A percentile compares a stretch with the other conserved stretches of the same genome.
phyloP scores from a whole-genome alignment of 1,140 invertebrate species.

The Microvelia longipes region DNA sequence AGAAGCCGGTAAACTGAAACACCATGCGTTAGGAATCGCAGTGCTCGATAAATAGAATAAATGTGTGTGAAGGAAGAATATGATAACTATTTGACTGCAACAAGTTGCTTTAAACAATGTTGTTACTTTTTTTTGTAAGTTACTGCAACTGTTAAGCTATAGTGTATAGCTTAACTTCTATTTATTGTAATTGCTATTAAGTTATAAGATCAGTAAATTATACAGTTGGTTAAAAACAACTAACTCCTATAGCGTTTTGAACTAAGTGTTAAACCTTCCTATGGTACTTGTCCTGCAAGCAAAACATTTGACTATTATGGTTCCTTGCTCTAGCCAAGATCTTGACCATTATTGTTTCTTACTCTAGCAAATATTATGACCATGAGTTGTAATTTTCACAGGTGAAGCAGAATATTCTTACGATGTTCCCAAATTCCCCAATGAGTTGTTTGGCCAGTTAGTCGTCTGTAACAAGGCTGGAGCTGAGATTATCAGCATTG shows the following conservation, averaged over 20 bases:
- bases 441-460: conserved; percentile 48
- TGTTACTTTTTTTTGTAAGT: no score
- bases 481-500: conserved; percentile 28
- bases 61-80: no score
- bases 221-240: neutral
- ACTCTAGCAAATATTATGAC: neutral
- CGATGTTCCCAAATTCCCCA: conserved; percentile 38
- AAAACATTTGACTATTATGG: neutral
- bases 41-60: no score
- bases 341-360: neutral
- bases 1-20: no score
- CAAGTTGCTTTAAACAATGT: no score
- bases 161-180: no score
- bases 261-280: neutral
- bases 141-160: no score
- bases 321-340: neutral
- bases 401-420: conserved; percentile 56
- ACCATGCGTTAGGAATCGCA: no score
- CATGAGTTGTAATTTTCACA: conserved; percentile 10
- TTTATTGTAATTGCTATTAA: no score
- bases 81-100: no score
- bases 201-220: no score
- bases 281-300: neutral
- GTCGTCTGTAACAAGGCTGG: conserved; percentile 33
- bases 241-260: neutral